phyloP scores from a whole-genome alignment of 1,140 invertebrate species.

The Drosophila quadrilineata region DNA sequence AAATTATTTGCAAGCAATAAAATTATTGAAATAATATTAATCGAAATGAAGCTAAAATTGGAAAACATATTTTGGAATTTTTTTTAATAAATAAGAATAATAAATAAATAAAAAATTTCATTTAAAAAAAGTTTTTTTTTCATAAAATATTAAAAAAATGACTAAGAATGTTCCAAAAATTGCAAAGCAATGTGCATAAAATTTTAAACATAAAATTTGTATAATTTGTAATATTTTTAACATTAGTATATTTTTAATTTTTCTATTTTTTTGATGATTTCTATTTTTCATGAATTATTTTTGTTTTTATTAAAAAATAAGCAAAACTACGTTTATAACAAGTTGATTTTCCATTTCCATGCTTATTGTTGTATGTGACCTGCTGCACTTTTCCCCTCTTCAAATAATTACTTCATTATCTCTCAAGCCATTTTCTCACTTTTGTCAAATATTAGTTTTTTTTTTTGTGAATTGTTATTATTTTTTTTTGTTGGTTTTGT shows the following conservation, averaged over 20 bases:
- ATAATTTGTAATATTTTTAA: background rate
- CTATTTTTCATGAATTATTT: constrained; percentile 68
- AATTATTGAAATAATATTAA: too few species aligned
- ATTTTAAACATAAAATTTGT: constrained; percentile 3
- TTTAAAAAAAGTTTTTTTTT: too few species aligned
- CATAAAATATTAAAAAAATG: too few species aligned
- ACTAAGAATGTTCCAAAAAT: too few species aligned
- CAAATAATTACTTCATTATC: constrained; percentile 35
- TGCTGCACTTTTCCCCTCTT: constrained; percentile 14
- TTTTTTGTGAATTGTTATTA: constrained; percentile 18
- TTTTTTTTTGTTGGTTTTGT: constrained; percentile 27
- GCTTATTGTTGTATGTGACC: constrained; percentile 43
- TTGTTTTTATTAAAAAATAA: constrained; percentile 81
- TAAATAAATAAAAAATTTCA: too few species aligned
- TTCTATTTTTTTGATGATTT: background rate
- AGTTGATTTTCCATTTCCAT: constrained; percentile 75
- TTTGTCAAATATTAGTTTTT: constrained; percentile 44
- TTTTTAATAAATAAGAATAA: too few species aligned
- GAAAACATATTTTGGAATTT: too few species aligned
- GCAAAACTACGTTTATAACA: constrained; percentile 81
- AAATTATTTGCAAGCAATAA: too few species aligned
- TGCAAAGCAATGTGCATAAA: too few species aligned
- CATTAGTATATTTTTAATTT: background rate
- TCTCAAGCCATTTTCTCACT: constrained; percentile 23
- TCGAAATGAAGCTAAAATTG: too few species aligned